A percentile compares a stretch with the other conserved stretches of the same genome.
These are phyloP conservation scores for Mylabris phalerata DNA, from an alignment of 1,140 invertebrate species.

Conservation along the genomic window DNA sequence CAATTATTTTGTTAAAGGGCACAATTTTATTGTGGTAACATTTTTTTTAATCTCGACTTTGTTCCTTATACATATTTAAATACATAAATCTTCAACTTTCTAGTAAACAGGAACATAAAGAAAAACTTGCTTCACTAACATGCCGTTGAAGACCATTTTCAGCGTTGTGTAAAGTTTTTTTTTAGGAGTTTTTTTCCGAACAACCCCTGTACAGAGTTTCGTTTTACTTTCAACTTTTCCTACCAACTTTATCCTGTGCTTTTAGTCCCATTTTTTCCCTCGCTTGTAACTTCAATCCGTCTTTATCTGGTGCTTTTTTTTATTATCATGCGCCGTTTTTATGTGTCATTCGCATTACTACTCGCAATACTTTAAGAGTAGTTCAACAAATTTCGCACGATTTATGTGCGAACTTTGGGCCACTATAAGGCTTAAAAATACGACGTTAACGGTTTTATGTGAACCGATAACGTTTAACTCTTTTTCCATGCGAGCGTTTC, in stretches of 20 bases:
- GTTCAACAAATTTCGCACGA: slow-evolving; percentile 12
- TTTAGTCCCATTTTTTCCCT: slow-evolving; percentile 4
- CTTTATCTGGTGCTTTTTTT: not conserved
- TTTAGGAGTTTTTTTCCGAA: slow-evolving; percentile 3
- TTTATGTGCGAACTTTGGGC: slow-evolving; percentile 15
- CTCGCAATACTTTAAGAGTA: slow-evolving; percentile 17
- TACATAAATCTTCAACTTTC: slow-evolving; percentile 17
- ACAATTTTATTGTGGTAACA: too few species aligned
- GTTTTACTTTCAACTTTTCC: slow-evolving; percentile 4
- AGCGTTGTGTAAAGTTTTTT: slow-evolving; percentile 12
- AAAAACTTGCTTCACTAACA: slow-evolving; percentile 14
- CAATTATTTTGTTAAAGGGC: too few species aligned
- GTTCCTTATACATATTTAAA: slow-evolving; percentile 9
- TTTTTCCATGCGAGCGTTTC: too few species aligned
- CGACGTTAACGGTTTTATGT: not conserved
- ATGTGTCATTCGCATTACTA: slow-evolving; percentile 18
- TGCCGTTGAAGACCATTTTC: slow-evolving; percentile 10
- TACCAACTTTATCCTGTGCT: slow-evolving; percentile 5
- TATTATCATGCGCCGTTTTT: slow-evolving; percentile 14
- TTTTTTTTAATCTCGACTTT: too few species aligned
- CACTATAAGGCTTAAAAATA: slow-evolving; percentile 12
- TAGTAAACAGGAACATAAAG: slow-evolving; percentile 21
- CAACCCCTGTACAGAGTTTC: not conserved
- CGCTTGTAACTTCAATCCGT: too few species aligned
- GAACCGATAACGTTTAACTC: too few species aligned